phyloP scores from a whole-genome alignment of 2,113 vertebrate species.

The Piprites chloris region DNA sequence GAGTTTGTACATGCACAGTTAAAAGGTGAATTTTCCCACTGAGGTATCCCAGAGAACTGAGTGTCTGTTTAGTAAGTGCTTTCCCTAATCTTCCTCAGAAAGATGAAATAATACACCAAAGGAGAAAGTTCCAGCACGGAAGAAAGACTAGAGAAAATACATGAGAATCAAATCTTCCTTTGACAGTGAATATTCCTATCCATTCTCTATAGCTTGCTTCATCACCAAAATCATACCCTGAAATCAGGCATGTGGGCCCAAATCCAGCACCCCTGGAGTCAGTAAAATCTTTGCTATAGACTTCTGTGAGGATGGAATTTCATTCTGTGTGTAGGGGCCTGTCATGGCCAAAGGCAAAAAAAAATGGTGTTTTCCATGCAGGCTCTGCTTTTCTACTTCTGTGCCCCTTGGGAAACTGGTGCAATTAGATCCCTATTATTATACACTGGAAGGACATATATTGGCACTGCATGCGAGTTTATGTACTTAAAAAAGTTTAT shows the following conservation, averaged over 20 bases:
- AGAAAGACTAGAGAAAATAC: background rate
- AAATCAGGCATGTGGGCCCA: constrained; percentile 18
- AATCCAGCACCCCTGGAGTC: background rate
- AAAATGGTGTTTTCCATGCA: constrained; percentile 40
- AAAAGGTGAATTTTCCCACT: background rate
- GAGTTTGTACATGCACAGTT: rapidly evolving
- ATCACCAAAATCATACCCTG: background rate
- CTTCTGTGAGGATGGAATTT: constrained; percentile 43
- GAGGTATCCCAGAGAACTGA: background rate
- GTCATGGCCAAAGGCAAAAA: background rate
- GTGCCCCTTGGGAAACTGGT: constrained; percentile 2
- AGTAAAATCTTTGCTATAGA: background rate
- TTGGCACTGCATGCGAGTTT: constrained; percentile 27
- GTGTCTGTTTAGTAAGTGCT: background rate
- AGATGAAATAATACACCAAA: background rate
- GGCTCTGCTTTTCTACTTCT: constrained; percentile 16
- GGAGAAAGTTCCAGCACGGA: background rate
- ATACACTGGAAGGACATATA: constrained; percentile 5
- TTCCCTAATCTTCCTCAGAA: background rate
- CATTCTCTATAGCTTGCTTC: background rate
- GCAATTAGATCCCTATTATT: constrained; percentile 46
- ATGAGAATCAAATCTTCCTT: background rate
- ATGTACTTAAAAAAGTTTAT: background rate
- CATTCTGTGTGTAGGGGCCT: background rate
- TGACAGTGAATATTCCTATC: background rate